A percentile compares a stretch with the other conserved stretches of the same genome.
Evolutionary conservation across 2,113 vertebrate genomes (phyloP).

Genomic region (human (Homo sapiens)): DNA sequence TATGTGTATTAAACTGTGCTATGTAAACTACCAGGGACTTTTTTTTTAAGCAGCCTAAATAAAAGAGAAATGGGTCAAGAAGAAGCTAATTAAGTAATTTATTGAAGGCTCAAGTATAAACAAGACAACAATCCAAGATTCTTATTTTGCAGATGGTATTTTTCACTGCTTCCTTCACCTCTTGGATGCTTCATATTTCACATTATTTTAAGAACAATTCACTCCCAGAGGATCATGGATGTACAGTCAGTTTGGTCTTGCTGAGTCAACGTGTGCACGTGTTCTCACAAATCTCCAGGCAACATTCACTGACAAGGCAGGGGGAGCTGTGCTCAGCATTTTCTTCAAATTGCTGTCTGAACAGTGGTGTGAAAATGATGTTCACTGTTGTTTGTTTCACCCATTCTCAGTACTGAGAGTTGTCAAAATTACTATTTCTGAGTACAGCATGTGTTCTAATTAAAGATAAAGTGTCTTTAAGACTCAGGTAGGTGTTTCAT

Average conservation of each 20-base stretch:
- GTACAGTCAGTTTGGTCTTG: neutral
- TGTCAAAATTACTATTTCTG: neutral
- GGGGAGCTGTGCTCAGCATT: neutral
- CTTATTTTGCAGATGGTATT: neutral
- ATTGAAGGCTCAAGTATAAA: neutral
- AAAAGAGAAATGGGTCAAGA: neutral
- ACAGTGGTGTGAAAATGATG: neutral
- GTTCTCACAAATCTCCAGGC: neutral
- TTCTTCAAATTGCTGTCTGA: neutral
- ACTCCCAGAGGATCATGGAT: neutral
- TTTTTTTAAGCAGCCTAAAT: neutral
- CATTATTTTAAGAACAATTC: neutral
- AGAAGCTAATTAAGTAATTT: neutral
- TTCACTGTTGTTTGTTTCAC: neutral
- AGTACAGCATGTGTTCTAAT: conserved; percentile 36
- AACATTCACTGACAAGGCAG: neutral
- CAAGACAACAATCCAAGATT: neutral
- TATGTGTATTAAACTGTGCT: neutral
- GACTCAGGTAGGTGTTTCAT: conserved; percentile 36
- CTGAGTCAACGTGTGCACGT: neutral
- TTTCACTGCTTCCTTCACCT: neutral
- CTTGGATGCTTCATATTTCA: neutral
- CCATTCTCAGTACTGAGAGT: neutral
- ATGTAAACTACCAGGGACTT: neutral
- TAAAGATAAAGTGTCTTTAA: conserved; percentile 24